phyloP scores from a whole-genome alignment of 2,113 vertebrate genomes.

The Coregonus clupeaformis region DNA sequence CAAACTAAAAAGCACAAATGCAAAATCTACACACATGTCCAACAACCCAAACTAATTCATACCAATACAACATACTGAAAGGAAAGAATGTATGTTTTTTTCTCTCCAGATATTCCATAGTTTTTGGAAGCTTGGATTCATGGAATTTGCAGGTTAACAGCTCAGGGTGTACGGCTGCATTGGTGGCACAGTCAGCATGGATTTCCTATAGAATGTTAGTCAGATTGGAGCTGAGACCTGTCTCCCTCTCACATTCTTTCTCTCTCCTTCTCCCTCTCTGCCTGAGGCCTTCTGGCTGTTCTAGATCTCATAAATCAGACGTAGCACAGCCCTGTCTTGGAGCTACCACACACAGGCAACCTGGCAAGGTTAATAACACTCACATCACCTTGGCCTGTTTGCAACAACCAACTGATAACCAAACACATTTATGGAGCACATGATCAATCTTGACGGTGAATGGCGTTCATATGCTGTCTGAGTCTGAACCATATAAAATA shows the following conservation, averaged over 20 bases:
- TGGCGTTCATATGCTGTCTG: slow-evolving; percentile 41
- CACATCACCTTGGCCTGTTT: slow-evolving; percentile 59
- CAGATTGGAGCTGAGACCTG: slow-evolving; percentile 32
- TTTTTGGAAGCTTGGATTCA: neutral
- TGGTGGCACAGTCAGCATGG: slow-evolving; percentile 44
- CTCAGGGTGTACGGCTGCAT: slow-evolving; percentile 28
- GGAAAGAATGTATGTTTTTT: neutral
- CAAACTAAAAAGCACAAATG: neutral
- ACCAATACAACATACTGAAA: neutral
- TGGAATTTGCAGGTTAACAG: slow-evolving; percentile 38
- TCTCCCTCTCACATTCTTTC: slow-evolving; percentile 17
- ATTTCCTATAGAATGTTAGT: slow-evolving; percentile 65
- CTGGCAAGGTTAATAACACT: slow-evolving; percentile 65
- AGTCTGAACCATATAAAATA: slow-evolving; percentile 50
- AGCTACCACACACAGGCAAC: slow-evolving; percentile 56
- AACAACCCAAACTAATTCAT: neutral
- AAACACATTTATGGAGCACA: slow-evolving; percentile 60
- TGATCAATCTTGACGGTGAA: slow-evolving; percentile 64
- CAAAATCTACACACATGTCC: neutral
- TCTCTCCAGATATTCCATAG: neutral
- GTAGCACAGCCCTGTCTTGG: slow-evolving; percentile 56
- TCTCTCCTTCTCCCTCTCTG: slow-evolving; percentile 32
- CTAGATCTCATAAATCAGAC: slow-evolving; percentile 68
- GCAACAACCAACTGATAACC: slow-evolving; percentile 56
- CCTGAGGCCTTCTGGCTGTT: slow-evolving; percentile 61